These are phyloP conservation scores for Lithophane semibrunnea DNA, from an alignment of 2,888 invertebrate species.

Conservation along the genomic window DNA sequence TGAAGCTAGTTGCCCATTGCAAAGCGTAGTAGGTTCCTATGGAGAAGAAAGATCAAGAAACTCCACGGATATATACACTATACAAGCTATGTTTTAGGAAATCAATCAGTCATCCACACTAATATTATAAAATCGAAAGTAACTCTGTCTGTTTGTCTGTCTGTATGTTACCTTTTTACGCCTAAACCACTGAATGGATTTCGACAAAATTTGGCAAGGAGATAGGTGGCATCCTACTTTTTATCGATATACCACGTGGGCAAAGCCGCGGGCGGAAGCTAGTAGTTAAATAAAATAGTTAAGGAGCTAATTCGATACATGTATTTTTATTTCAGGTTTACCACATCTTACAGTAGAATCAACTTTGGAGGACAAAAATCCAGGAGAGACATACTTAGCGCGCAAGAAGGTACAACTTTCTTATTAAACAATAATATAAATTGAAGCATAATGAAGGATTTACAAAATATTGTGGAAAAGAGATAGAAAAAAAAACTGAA, in stretches of 20 bases:
- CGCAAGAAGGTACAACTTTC: slow-evolving; percentile 58
- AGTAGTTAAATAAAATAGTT: not conserved
- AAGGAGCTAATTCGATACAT: not conserved
- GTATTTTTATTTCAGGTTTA: slow-evolving; percentile 68
- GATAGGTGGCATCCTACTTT: too few species aligned
- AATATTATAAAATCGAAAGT: too few species aligned
- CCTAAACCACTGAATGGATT: too few species aligned
- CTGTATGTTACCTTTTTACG: too few species aligned
- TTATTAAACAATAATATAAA: not conserved
- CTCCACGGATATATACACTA: too few species aligned
- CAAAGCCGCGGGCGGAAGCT: too few species aligned
- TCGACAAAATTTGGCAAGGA: too few species aligned
- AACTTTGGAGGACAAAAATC: slow-evolving; percentile 68
- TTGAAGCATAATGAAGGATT: not conserved
- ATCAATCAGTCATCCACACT: not conserved
- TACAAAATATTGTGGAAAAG: not conserved
- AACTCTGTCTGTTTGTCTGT: too few species aligned
- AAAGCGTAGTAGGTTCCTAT: too few species aligned
- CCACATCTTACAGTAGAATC: slow-evolving; percentile 72
- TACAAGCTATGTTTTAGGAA: not conserved
- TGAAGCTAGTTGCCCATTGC: too few species aligned
- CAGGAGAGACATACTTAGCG: slow-evolving; percentile 70
- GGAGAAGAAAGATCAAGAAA: too few species aligned
- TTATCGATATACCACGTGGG: too few species aligned
- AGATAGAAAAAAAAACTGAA: not conserved